Percentiles rank a stretch among this genome's conserved stretches.
These are phyloP conservation scores for Scytalopus superciliaris DNA, from an alignment of 2,113 vertebrate species.

Conservation along the genomic window DNA sequence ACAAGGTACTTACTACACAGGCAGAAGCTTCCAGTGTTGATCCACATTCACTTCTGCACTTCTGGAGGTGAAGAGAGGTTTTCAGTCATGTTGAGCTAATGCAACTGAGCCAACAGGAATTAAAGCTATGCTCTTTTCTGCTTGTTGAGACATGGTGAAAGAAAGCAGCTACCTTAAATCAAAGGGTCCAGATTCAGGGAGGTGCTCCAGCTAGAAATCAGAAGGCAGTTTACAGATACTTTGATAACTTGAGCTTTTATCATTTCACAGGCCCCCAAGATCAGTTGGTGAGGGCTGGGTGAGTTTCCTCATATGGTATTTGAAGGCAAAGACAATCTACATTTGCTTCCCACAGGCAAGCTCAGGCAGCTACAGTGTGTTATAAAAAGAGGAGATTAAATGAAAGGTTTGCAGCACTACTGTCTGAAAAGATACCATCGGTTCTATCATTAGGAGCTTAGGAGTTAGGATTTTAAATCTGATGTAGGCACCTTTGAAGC, in stretches of 20 bases:
- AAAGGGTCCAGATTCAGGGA: conserved; percentile 45
- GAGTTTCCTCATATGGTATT: conserved; percentile 7
- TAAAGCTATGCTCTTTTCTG: conserved; percentile 28
- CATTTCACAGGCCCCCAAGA: conserved; percentile 25
- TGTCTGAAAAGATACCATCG: conserved; percentile 33
- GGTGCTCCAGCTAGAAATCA: conserved; percentile 35
- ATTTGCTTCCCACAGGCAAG: conserved; percentile 61
- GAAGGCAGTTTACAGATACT: conserved; percentile 29
- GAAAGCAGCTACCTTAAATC: conserved; percentile 55
- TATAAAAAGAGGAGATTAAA: conserved; percentile 54
- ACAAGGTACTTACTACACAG: background rate
- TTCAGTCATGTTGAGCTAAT: background rate
- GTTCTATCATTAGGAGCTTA: conserved; percentile 30
- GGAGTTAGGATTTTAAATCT: conserved; percentile 19
- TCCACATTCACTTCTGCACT: background rate
- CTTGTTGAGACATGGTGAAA: conserved; percentile 54
- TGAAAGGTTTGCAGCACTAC: conserved; percentile 10
- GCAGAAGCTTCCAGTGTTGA: background rate
- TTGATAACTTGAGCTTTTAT: conserved; percentile 46
- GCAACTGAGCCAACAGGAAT: conserved; percentile 18
- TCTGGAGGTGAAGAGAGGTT: background rate
- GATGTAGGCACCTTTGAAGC: conserved; percentile 41
- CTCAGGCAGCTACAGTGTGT: background rate
- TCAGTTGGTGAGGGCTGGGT: conserved; percentile 38
- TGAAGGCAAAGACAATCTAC: conserved; percentile 50